A percentile compares a stretch with the other conserved stretches of the same genome.
These are phyloP conservation scores for Myiozetetes cayanensis DNA, from an alignment of 2,113 vertebrate genomes.

Conservation along the genomic window DNA sequence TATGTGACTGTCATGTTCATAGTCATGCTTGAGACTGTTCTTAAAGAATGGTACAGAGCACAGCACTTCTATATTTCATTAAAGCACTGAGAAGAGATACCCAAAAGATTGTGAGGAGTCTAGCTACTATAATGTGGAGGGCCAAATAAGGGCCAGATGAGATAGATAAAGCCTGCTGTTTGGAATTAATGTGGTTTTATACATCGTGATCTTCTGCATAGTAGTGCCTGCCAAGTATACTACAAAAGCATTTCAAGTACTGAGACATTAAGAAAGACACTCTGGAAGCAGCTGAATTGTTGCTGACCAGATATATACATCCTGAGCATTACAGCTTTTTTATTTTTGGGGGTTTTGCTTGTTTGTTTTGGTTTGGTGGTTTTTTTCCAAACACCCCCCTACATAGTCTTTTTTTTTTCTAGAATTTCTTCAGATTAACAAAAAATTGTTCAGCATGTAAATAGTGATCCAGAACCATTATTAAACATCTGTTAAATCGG, in stretches of 20 bases:
- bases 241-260: constrained; percentile 19
- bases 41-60: neutral
- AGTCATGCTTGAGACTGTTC: neutral
- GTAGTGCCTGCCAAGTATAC: constrained; percentile 9
- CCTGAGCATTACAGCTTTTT: neutral
- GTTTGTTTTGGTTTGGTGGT: rapidly evolving
- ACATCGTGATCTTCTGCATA: neutral
- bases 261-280: neutral
- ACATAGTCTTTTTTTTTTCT: neutral
- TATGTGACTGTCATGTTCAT: neutral
- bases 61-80: neutral
- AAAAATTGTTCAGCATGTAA: neutral
- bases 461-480: constrained; percentile 21
- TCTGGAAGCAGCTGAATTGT: neutral
- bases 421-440: neutral
- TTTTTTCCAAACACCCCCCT: neutral
- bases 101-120: neutral
- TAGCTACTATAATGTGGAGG: neutral
- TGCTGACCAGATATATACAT: neutral
- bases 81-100: neutral
- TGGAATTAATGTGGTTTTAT: neutral
- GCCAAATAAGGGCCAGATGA: neutral
- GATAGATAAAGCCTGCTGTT: neutral
- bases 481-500: constrained; percentile 34
- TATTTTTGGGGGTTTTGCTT: neutral